A percentile compares a stretch with the other conserved stretches of the same genome.
phyloP scores from a whole-genome alignment of 1,140 invertebrate species.

The Drosophila elegans region DNA sequence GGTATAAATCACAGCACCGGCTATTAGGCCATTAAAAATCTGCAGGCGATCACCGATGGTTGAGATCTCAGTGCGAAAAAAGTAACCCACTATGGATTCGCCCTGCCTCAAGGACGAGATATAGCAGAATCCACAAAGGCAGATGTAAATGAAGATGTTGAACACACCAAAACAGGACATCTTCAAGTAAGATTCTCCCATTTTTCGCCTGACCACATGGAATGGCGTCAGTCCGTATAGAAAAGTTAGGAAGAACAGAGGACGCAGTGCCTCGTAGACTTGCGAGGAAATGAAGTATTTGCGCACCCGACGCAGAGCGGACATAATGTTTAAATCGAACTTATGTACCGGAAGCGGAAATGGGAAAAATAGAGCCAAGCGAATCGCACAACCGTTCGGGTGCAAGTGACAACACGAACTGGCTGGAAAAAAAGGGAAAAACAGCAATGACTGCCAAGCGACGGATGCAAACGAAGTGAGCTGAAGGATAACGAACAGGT shows the following conservation, averaged over 20 bases:
- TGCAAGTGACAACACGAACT: constrained; percentile 60
- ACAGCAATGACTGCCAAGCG: constrained; percentile 13
- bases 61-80: constrained; percentile 73
- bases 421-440: constrained; percentile 38
- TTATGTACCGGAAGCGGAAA: constrained; percentile 18
- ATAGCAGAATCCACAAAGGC: constrained; percentile 67
- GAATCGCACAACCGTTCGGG: constrained; percentile 52
- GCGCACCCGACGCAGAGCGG: constrained; percentile 61
- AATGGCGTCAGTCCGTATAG: constrained; percentile 71
- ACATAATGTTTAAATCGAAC: constrained; percentile 36
- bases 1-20: constrained; percentile 64
- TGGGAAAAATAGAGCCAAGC: constrained; percentile 5
- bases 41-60: constrained; percentile 70
- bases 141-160: constrained; percentile 69
- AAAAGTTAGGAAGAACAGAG: constrained; percentile 72
- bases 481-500: constrained; percentile 14
- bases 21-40: constrained; percentile 69
- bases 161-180: constrained; percentile 68
- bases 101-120: constrained; percentile 60
- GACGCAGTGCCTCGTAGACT: constrained; percentile 75
- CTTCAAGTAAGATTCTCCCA: constrained; percentile 67
- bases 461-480: constrained; percentile 38
- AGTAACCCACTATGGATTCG: constrained; percentile 76
- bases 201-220: constrained; percentile 61
- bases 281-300: constrained; percentile 76